Evolutionary conservation across 1,140 invertebrate species (phyloP).

Genomic region (Pararge aegeria): DNA sequence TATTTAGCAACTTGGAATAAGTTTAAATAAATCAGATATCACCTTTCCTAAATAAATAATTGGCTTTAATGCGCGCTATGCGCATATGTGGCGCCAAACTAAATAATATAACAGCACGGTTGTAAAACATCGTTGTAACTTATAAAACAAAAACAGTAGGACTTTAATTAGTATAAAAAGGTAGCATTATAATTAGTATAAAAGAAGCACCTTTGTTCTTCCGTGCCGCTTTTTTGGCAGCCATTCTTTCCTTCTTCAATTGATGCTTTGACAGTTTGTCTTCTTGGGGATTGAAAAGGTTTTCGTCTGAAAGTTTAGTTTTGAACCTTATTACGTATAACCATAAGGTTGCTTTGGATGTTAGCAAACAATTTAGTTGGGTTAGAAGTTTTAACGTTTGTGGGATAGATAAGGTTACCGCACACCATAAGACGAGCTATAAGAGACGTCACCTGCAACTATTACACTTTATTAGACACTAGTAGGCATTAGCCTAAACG

Average conservation of each 20-base stretch:
- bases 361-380: background rate
- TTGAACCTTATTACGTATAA: slow-evolving; percentile 16
- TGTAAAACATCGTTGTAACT: too few relatives aligned
- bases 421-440: too few relatives aligned
- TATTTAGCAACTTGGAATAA: too few relatives aligned
- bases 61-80: too few relatives aligned
- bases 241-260: slow-evolving; percentile 84
- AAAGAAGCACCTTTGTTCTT: slow-evolving; percentile 57
- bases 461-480: too few relatives aligned
- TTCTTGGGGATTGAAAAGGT: slow-evolving; percentile 70
- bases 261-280: slow-evolving; percentile 85
- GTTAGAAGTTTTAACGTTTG: background rate
- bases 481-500: too few relatives aligned
- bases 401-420: too few relatives aligned
- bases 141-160: background rate
- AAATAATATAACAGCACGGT: too few relatives aligned
- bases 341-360: slow-evolving; percentile 8
- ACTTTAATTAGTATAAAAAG: background rate
- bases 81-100: too few relatives aligned
- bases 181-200: background rate
- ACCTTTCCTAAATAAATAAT: too few relatives aligned
- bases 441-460: too few relatives aligned
- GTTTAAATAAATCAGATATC: too few relatives aligned
- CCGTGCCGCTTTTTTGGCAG: slow-evolving; percentile 79
- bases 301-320: slow-evolving; percentile 70